Evolutionary conservation across 2,113 vertebrate genomes (phyloP), one percentile per base, ranked within the genome.

Genomic region (Lycaon pictus): DNA sequence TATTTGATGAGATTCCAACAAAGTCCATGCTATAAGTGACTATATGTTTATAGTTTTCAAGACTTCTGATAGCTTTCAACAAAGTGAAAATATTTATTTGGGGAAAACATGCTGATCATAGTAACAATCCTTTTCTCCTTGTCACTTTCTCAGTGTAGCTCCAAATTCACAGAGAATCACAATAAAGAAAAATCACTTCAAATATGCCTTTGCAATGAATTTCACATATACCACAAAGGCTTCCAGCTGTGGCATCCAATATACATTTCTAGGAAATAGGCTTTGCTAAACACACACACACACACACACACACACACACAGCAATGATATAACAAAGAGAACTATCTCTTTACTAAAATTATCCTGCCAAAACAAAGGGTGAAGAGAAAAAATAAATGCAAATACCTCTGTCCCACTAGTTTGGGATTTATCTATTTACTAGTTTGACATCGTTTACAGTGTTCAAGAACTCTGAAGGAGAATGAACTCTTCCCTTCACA

Each of bases 351-450:
- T 63, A 23, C 35, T 89, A 29, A 77, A 71, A 90, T 58, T 22
- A 60, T 43, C 56, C 19, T 95, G 32, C 32, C 11, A 16, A 80
- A 63, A 27, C 10, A 48, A n/a, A 51, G 29, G 10, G 25, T 29
- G 43, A n/a, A 51, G 9, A 27, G 2, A 83, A 62, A 53, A 6
- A 51, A 11, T 8, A 55, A 37, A 32, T n/a, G 35, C 27, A 22
- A n/a, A 29, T 27, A 23, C 10, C 0, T 20, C 4, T 2, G 12
- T 17, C 53, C 72, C 12, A 7, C 17, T 53, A 4, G 2, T 72
- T 63, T 3, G 12, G 60, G 37, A 29, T 85, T 2, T n/a, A 3
- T 7, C 23, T 25, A 0, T 71, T 69, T 81, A 29, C n/a, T 53
- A 0, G 43, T 27, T 22, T 29, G 67, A 15, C 10, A 1, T 8